phyloP scores from a whole-genome alignment of 2,113 vertebrate genomes.

The Eclectus roratus region DNA sequence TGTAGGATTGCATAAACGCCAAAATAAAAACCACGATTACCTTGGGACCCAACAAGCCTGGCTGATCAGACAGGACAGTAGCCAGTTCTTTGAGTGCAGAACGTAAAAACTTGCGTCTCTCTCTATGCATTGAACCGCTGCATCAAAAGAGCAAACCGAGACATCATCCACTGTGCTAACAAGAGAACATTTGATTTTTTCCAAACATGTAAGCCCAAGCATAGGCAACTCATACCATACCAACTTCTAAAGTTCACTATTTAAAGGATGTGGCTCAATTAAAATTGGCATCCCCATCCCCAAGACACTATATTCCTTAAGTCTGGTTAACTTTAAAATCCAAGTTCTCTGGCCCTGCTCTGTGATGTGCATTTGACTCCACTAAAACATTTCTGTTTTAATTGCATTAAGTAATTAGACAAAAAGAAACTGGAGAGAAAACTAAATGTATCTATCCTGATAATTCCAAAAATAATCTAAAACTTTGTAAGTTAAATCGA shows the following conservation, averaged over 20 bases:
- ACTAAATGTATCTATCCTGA: background rate
- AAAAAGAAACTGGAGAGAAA: background rate
- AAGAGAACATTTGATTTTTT: background rate
- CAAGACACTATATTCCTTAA: background rate
- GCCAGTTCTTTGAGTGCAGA: slow-evolving; percentile 97
- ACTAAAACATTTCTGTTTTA: background rate
- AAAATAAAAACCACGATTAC: slow-evolving; percentile 63
- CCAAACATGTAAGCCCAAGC: background rate
- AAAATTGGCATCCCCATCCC: background rate
- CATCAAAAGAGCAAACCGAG: background rate
- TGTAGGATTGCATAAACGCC: background rate
- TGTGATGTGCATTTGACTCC: background rate
- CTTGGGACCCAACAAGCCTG: slow-evolving; percentile 94
- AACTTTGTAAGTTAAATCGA: background rate
- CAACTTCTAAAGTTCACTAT: background rate
- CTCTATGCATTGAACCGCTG: slow-evolving; percentile 96
- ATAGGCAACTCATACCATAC: background rate
- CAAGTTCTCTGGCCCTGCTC: background rate
- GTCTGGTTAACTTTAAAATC: background rate
- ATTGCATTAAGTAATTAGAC: background rate
- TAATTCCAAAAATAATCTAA: background rate
- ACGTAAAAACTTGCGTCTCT: slow-evolving; percentile 95
- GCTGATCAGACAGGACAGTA: slow-evolving; percentile 95
- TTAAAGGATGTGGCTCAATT: background rate
- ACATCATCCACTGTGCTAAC: background rate